Conservation (phyloP, 2,888 invertebrate genomes). For the Rutpela maculata region DNA sequence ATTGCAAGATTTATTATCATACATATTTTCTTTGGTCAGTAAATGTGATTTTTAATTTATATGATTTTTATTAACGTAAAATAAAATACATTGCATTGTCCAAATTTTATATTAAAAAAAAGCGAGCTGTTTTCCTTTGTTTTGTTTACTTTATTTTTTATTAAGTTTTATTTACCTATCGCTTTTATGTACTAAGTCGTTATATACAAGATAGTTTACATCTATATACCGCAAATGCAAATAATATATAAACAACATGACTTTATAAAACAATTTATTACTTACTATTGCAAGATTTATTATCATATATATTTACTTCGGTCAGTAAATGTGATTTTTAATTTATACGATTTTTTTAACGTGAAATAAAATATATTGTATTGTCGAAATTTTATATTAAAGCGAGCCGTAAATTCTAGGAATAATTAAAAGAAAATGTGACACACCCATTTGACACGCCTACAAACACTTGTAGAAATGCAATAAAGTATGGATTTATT, state of each 20-base stretch:
- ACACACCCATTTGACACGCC: slow-evolving; percentile 13
- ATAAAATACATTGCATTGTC: not conserved
- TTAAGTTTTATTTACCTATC: not conserved
- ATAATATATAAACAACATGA: too few species aligned
- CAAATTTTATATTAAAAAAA: not conserved
- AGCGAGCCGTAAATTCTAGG: not conserved
- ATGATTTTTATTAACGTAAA: not conserved
- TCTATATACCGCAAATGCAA: too few species aligned
- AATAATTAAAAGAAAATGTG: slow-evolving; percentile 10
- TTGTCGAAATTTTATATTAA: not conserved
- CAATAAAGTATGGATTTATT: slow-evolving; percentile 13
- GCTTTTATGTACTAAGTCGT: not conserved
- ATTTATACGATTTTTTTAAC: too few species aligned
- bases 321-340: too few species aligned
- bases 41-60: not conserved
- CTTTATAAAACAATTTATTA: too few species aligned
- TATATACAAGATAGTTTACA: too few species aligned
- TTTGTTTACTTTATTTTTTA: not conserved
- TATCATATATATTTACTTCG: too few species aligned
- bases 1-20: not conserved
- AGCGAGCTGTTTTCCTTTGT: slow-evolving; percentile 58
- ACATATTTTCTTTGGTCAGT: not conserved
- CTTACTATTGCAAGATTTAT: too few species aligned
- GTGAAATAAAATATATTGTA: too few species aligned
- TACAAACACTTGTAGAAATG: slow-evolving; percentile 21